Evolutionary conservation across 2,113 vertebrate genomes (phyloP).

Genomic region (Rhadina sibilatrix): DNA sequence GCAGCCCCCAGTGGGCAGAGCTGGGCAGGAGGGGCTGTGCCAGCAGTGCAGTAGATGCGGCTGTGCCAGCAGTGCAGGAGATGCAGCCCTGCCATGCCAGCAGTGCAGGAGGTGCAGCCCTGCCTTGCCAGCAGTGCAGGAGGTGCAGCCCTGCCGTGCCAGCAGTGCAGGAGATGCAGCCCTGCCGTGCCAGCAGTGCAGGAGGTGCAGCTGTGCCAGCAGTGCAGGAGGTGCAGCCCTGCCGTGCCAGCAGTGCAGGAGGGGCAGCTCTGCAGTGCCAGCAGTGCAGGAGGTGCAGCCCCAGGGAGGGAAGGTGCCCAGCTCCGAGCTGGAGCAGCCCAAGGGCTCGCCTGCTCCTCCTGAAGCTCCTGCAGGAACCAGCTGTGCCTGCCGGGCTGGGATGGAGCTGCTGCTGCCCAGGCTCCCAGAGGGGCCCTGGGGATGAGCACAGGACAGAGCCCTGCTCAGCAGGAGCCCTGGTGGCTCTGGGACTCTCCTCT

Average conservation of each 20-base stretch:
- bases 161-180: rapidly evolving
- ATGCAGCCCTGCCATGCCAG: no score
- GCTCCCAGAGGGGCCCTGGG: not conserved
- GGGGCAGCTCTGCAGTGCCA: rapidly evolving
- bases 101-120: no score
- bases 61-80: no score
- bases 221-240: no score
- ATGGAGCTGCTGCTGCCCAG: not conserved
- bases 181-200: rapidly evolving
- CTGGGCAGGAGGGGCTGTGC: not conserved
- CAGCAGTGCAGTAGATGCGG: rapidly evolving
- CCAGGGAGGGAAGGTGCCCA: not conserved
- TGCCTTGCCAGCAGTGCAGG: rapidly evolving
- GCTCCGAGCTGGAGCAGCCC: rapidly evolving
- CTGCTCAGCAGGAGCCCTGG: not conserved
- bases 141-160: not conserved
- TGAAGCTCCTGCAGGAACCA: rapidly evolving
- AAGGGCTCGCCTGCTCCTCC: not conserved
- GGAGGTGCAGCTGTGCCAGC: no score
- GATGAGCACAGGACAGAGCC: not conserved
- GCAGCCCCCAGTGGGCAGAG: not conserved
- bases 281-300: rapidly evolving
- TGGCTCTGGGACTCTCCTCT: not conserved
- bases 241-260: no score
- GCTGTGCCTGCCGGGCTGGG: not conserved